These are phyloP conservation scores for Bicyclus anynana DNA, from an alignment of 1,140 invertebrate species.

Conservation along the genomic window DNA sequence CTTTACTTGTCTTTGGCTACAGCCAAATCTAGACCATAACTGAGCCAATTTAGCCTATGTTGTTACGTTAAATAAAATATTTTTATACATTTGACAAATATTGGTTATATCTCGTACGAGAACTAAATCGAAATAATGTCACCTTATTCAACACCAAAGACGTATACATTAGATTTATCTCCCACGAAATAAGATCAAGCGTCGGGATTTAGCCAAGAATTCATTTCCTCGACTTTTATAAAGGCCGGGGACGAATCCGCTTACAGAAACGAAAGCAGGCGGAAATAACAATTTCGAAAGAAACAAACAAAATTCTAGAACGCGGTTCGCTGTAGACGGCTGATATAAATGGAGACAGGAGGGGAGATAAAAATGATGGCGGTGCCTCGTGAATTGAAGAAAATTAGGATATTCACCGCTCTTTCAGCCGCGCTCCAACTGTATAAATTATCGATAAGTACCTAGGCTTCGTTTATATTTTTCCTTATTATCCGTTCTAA, in stretches of 20 bases:
- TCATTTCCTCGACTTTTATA: conserved; percentile 67
- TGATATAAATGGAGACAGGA: conserved; percentile 67
- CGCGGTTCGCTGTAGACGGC: conserved; percentile 54
- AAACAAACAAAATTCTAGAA: conserved; percentile 72
- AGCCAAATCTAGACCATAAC: too few relatives aligned
- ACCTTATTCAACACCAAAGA: conserved; percentile 14
- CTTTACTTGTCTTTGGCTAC: too few relatives aligned
- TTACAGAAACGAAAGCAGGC: conserved; percentile 64
- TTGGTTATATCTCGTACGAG: background rate
- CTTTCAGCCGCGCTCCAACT: conserved; percentile 48
- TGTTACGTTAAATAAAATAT: too few relatives aligned
- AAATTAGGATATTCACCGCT: conserved; percentile 71
- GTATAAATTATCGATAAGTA: conserved; percentile 53
- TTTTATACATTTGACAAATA: too few relatives aligned
- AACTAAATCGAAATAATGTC: background rate
- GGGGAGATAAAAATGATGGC: conserved; percentile 71
- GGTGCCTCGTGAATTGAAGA: conserved; percentile 63
- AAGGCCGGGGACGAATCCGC: conserved; percentile 61
- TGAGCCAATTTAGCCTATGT: too few relatives aligned
- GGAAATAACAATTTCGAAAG: conserved; percentile 73
- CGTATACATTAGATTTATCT: conserved; percentile 16
- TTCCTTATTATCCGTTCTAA: too few relatives aligned
- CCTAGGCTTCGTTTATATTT: conserved; percentile 29
- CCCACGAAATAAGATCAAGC: conserved; percentile 35
- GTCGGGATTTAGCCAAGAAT: conserved; percentile 53